Base-by-base conservation (phyloP, 2,888 invertebrate genomes). In the Ectemnius lituratus region DNA sequence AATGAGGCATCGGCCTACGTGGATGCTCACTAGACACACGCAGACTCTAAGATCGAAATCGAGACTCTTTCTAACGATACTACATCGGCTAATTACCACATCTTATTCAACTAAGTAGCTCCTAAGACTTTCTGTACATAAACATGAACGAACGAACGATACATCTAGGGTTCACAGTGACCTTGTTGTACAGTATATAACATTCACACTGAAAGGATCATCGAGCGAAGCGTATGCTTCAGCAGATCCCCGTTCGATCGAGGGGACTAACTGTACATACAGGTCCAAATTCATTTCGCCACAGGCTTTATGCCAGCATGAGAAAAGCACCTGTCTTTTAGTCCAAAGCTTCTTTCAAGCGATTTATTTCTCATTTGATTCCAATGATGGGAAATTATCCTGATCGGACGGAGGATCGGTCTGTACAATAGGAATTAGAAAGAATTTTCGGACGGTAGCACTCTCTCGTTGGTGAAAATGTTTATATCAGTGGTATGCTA, bases 151-250 rank as follows among this genome's bases (percentile, higher is more conserved):
- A 16, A 14, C 52, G 52, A 16, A 52, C 20, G 20, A 23, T 20
- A 16, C 20, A 58, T 3, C 13, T 27, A 58, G 58, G 18, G 58
- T 27, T 58, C 6, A 20, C 18, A n/a, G 58, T 27, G 58, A 58
- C 20, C 27, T 23, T 4, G 20, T 64, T 72, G 72, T 73, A 69
- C 69, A 73, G 69, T 73, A 49, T 49, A 37, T 37, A 60, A 63
- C 62, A 59, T 59, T 46, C 52, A 56, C 56, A 62, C 61, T 58
- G 47, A 62, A 60, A 46, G 59, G 45, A 45, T 57, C 66, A 49
- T 59, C 23, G 64, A 49, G 60, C 27, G 23, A 23, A 23, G 5
- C 27, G 16, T 52, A 14, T 20, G 37, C 60, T 70, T 18, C 16
- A 46, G 47, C 58, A 6, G 37, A 60, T 60, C 61, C 61, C 4